Percentiles rank a stretch among this genome's conserved stretches.
Evolutionary conservation across 1,140 invertebrate species (phyloP).

Genomic region (Lasioglossum albipes): DNA sequence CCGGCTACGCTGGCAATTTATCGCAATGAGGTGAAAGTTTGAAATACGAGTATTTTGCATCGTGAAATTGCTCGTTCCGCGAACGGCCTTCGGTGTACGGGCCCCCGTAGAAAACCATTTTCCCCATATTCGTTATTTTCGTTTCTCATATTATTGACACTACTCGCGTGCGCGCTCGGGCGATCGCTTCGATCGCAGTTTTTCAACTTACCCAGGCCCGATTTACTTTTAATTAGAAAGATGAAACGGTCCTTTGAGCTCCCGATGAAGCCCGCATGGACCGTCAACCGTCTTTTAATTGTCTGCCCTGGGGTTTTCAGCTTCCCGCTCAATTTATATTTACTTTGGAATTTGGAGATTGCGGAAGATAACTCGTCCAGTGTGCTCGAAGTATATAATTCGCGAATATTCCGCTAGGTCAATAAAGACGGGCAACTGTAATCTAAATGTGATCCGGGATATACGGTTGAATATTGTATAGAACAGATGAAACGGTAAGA

Average conservation of each 20-base stretch:
- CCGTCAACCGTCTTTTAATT: no score
- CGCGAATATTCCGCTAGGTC: no score
- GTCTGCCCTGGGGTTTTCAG: no score
- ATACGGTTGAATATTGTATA: not conserved
- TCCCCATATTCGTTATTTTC: not conserved
- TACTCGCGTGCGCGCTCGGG: not conserved
- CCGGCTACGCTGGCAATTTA: not conserved
- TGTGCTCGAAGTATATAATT: no score
- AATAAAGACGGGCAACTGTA: no score
- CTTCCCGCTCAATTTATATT: no score
- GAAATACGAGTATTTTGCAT: slow-evolving; percentile 9
- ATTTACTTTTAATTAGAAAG: slow-evolving; percentile 4
- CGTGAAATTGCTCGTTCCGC: slow-evolving; percentile 8
- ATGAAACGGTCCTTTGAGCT: not conserved
- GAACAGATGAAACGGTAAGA: no score
- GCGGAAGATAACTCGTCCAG: no score
- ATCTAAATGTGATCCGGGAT: not conserved
- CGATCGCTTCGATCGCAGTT: not conserved
- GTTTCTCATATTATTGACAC: not conserved
- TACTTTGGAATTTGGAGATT: no score
- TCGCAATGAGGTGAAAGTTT: slow-evolving; percentile 14
- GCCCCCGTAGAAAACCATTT: not conserved
- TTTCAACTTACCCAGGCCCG: not conserved
- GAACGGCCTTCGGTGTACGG: no score
- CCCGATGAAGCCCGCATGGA: not conserved